Evolutionary conservation across 1,140 invertebrate genomes (phyloP).

Genomic region (Dreissena rostriformis): DNA sequence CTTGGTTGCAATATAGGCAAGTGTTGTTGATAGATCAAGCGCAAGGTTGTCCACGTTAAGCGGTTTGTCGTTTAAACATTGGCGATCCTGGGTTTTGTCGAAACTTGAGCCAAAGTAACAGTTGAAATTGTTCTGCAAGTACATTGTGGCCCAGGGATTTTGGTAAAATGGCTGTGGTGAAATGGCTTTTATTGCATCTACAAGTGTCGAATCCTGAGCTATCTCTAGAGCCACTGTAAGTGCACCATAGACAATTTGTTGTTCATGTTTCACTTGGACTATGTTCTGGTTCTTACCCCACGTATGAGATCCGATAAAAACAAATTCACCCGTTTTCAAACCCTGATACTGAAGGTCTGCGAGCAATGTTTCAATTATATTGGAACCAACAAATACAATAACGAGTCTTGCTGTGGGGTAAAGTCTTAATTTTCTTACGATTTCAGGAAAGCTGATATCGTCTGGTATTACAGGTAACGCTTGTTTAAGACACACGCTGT

Average conservation of each 20-base stretch:
- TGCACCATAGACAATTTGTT: conserved; percentile 31
- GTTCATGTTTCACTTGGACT: conserved; percentile 16
- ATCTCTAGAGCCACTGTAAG: conserved; percentile 53
- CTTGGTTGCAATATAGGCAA: neutral
- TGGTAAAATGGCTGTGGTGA: conserved; percentile 8
- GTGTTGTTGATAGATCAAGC: neutral
- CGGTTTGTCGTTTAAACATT: neutral
- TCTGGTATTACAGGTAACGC: conserved; percentile 38
- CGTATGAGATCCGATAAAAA: conserved; percentile 62
- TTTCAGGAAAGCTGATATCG: conserved; percentile 15
- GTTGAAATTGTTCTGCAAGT: conserved; percentile 28
- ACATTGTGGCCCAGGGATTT: conserved; percentile 27
- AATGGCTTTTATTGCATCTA: neutral
- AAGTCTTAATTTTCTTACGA: conserved; percentile 37
- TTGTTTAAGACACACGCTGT: conserved; percentile 60
- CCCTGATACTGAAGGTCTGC: conserved; percentile 6
- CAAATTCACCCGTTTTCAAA: conserved; percentile 55
- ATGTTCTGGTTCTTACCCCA: conserved; percentile 48
- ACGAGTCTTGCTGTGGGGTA: conserved; percentile 50
- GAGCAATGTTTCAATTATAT: conserved; percentile 29
- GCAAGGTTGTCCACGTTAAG: neutral
- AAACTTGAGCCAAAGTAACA: conserved; percentile 35
- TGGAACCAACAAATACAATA: conserved; percentile 55
- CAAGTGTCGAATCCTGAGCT: conserved; percentile 3
- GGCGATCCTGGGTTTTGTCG: neutral